phyloP scores from a whole-genome alignment of 2,797 vertebrate species.

The Acomys russatus region DNA sequence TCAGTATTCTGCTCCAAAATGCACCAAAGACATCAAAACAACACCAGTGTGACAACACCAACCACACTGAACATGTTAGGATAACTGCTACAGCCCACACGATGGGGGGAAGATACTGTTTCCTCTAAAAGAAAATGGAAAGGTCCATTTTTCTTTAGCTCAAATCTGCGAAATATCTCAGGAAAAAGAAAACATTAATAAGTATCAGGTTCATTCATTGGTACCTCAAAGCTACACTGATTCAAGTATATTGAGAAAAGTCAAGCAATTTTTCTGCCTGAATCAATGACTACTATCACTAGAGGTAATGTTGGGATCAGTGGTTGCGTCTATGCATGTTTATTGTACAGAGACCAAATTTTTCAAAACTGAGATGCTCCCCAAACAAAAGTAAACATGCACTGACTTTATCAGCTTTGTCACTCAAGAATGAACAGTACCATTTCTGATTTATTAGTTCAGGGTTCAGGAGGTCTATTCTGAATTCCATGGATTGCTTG shows the following conservation, averaged over 20 bases:
- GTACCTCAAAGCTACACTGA: not conserved
- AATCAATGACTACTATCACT: not conserved
- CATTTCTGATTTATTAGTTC: not conserved
- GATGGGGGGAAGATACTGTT: not conserved
- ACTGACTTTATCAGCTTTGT: not conserved
- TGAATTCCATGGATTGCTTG: not conserved
- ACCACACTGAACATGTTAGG: constrained; percentile 7
- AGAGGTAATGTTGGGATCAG: not conserved
- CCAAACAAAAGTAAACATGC: not conserved
- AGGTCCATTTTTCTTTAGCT: not conserved
- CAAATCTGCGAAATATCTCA: constrained; percentile 45
- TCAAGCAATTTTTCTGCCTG: constrained; percentile 2
- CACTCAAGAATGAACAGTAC: not conserved
- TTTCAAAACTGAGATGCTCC: not conserved
- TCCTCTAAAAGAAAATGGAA: constrained; percentile 10
- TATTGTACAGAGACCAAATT: not conserved
- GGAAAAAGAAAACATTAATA: constrained; percentile 27
- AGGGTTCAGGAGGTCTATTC: not conserved
- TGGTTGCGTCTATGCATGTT: constrained; percentile 14
- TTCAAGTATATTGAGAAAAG: constrained; percentile 34
- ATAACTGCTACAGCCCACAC: not conserved
- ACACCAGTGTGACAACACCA: not conserved
- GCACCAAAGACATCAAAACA: constrained; percentile 29
- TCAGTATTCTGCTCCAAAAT: constrained; percentile 55
- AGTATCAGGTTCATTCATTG: constrained; percentile 61